Conservation (phyloP, 2,888 invertebrate species). For the Dexiosoma caninum region DNA sequence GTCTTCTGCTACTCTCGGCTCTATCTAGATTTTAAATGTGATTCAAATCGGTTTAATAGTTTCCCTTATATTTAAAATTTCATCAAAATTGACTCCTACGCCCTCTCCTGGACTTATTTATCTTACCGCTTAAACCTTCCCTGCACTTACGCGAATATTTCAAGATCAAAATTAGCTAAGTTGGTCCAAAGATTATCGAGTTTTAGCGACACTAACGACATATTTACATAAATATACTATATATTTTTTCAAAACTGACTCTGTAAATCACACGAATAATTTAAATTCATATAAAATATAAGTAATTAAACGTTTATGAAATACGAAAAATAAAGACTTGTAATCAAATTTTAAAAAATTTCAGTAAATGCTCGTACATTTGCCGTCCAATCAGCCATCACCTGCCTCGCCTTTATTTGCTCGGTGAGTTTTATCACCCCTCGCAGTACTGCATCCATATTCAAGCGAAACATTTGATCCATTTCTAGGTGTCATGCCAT, state of each 20-base stretch:
- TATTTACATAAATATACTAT: too few relatives aligned
- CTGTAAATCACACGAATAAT: not conserved
- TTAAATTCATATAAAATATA: not conserved
- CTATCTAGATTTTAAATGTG: too few relatives aligned
- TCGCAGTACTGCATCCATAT: slow-evolving; percentile 57
- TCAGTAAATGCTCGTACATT: not conserved
- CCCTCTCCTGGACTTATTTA: too few relatives aligned
- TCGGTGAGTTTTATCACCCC: slow-evolving; percentile 45
- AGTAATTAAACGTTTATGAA: not conserved
- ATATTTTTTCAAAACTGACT: not conserved
- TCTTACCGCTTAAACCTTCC: too few relatives aligned
- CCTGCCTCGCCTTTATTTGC: slow-evolving; percentile 69
- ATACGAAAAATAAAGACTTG: not conserved
- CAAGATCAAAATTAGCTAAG: too few relatives aligned
- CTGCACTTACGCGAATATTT: too few relatives aligned
- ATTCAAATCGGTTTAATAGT: too few relatives aligned
- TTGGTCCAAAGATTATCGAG: too few relatives aligned
- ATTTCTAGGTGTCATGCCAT: slow-evolving; percentile 69
- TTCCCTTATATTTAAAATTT: too few relatives aligned
- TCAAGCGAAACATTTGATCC: slow-evolving; percentile 60
- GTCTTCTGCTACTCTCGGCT: too few relatives aligned
- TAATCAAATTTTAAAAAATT: not conserved
- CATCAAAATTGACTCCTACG: too few relatives aligned
- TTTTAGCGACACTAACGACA: too few relatives aligned
- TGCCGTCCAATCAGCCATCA: slow-evolving; percentile 53